Conservation (phyloP, 37 sponge, comb jelly and placozoan species). For the Ephydatia muelleri region DNA sequence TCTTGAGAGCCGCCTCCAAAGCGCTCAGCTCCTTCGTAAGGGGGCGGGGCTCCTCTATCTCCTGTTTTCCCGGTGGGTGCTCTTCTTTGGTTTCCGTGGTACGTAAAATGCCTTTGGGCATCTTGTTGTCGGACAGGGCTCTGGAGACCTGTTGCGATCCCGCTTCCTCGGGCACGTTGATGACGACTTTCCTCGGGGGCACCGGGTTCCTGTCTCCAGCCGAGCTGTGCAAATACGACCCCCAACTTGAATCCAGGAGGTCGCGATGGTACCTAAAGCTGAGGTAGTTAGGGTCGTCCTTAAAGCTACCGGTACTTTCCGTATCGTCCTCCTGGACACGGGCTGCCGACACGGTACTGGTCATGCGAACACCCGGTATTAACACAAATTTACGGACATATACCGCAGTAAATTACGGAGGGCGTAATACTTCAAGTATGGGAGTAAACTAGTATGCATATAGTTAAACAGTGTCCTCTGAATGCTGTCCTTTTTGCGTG, state of each 20-base stretch:
- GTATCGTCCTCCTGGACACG: neutral
- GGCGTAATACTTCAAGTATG: neutral
- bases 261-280: slow-evolving; percentile 27
- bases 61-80: neutral
- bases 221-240: slow-evolving; percentile 42
- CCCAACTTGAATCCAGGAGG: slow-evolving; percentile 41
- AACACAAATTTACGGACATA: neutral
- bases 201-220: neutral
- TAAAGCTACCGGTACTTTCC: neutral
- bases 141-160: neutral
- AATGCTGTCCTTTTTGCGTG: slow-evolving; percentile 56
- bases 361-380: neutral
- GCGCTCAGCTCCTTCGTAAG: neutral
- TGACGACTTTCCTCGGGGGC: slow-evolving; percentile 2
- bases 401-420: neutral
- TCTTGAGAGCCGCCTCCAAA: neutral
- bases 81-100: neutral
- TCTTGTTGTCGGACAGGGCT: neutral
- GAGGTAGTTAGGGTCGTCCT: neutral
- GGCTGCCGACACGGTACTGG: neutral
- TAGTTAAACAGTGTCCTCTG: slow-evolving; percentile 51
- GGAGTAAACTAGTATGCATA: neutral
- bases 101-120: neutral
- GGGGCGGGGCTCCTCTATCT: slow-evolving; percentile 9
- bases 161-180: neutral